Percentiles rank a stretch among this genome's conserved stretches.
Conservation (phyloP, 30 jellyfish, hydroid and myxozoan genomes). For the Hydractinia symbiolongicarpus region DNA sequence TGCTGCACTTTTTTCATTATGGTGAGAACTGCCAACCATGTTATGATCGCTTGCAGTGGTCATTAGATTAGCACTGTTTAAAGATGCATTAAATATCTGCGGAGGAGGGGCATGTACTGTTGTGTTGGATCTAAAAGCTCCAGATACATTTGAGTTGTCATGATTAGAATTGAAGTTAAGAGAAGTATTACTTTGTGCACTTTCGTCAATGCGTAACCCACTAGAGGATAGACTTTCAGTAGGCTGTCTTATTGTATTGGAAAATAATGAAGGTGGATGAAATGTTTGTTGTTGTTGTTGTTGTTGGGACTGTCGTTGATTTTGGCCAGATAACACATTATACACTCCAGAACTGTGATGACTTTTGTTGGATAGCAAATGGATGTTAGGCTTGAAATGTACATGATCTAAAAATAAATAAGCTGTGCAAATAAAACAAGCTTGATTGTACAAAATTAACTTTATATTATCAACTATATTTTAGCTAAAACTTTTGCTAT, state of each 20-base stretch:
- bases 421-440: neutral
- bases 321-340: conserved; percentile 8
- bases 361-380: conserved; percentile 23
- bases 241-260: conserved; percentile 9
- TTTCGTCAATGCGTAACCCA: conserved; percentile 1
- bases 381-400: conserved; percentile 33
- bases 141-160: neutral
- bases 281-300: conserved; percentile 12
- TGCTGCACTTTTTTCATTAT: neutral
- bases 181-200: neutral
- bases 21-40: neutral
- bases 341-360: neutral
- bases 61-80: conserved; percentile 30
- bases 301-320: conserved; percentile 20
- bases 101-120: conserved; percentile 28
- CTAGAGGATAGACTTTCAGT: conserved; percentile 9
- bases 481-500: no score
- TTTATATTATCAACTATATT: no score
- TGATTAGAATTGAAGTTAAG: neutral
- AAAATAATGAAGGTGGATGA: conserved; percentile 22
- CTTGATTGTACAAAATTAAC: no score
- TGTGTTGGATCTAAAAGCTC: neutral
- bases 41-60: conserved; percentile 4
- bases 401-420: conserved; percentile 19
- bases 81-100: conserved; percentile 31